Conservation (phyloP, 1,140 invertebrate species). For the Nebria ingens region DNA sequence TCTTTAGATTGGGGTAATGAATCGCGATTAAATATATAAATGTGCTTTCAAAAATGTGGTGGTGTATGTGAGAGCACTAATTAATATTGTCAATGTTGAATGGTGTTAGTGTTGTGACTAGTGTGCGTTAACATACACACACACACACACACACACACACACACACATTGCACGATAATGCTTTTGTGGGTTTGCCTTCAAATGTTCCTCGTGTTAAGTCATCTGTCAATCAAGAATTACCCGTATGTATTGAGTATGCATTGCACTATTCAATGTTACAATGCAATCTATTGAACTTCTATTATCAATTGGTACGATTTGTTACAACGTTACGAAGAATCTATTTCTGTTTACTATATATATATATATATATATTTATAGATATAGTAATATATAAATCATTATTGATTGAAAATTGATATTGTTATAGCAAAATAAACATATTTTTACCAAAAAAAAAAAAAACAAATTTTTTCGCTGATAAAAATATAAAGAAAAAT, state of each 20-base stretch:
- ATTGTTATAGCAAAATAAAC: neutral
- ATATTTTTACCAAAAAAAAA: neutral
- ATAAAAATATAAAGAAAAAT: constrained; percentile 1
- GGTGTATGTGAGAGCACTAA: no score
- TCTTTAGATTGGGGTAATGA: no score
- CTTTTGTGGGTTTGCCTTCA: no score
- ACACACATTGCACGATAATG: no score
- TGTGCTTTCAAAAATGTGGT: no score
- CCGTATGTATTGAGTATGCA: neutral
- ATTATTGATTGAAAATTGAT: no score
- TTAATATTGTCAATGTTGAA: neutral
- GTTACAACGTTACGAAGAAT: neutral
- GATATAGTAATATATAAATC: neutral
- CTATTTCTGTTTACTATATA: neutral
- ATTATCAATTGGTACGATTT: neutral
- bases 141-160: neutral
- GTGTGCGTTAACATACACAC: neutral
- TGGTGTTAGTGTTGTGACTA: neutral
- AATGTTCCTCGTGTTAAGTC: no score
- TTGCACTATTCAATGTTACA: neutral
- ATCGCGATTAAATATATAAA: no score
- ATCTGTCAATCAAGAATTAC: no score
- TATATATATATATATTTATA: neutral
- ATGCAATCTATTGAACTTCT: neutral
- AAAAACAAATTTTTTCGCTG: neutral